phyloP scores from a whole-genome alignment of 2,113 vertebrate genomes.

The Seriola dumerili region DNA sequence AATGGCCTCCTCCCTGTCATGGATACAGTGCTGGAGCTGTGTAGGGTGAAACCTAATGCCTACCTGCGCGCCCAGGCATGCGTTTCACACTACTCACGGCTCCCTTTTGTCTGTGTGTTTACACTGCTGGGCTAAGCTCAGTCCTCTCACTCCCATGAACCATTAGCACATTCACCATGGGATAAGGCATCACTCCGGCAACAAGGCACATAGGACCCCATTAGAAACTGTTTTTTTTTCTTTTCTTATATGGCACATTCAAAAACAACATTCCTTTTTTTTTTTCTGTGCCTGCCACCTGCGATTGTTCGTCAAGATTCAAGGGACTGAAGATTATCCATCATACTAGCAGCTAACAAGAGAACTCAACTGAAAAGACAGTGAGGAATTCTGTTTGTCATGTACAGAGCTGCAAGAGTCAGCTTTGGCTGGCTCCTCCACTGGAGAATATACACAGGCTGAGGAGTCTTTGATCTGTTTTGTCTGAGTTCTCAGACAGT shows the following conservation, averaged over 20 bases:
- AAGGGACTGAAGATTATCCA: constrained; percentile 42
- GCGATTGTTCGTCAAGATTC: constrained; percentile 59
- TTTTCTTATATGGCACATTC: constrained; percentile 57
- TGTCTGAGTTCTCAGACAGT: constrained; percentile 66
- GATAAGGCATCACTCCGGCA: constrained; percentile 81
- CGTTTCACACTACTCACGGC: constrained; percentile 78
- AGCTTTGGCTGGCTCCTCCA: constrained; percentile 35
- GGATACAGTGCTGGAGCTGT: constrained; percentile 65
- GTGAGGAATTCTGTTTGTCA: constrained; percentile 56
- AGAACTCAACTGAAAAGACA: constrained; percentile 42
- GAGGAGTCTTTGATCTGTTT: constrained; percentile 68
- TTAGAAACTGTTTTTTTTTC: constrained; percentile 79
- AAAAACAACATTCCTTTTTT: constrained; percentile 73
- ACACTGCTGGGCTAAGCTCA: constrained; percentile 74
- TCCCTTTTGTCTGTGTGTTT: constrained; percentile 84
- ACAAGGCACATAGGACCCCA: constrained; percentile 84
- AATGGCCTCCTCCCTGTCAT: constrained; percentile 75
- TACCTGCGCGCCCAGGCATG: constrained; percentile 81
- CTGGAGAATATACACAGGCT: constrained; percentile 42
- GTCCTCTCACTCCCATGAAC: constrained; percentile 78
- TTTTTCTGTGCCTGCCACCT: constrained; percentile 35
- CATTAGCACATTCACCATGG: constrained; percentile 81
- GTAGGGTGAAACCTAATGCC: constrained; percentile 80
- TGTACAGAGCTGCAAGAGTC: constrained; percentile 42
- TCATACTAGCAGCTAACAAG: constrained; percentile 42